Percentiles rank a stretch among this genome's conserved stretches.
phyloP scores from a whole-genome alignment of 2,797 vertebrate genomes.

The Acanthiza pusilla region DNA sequence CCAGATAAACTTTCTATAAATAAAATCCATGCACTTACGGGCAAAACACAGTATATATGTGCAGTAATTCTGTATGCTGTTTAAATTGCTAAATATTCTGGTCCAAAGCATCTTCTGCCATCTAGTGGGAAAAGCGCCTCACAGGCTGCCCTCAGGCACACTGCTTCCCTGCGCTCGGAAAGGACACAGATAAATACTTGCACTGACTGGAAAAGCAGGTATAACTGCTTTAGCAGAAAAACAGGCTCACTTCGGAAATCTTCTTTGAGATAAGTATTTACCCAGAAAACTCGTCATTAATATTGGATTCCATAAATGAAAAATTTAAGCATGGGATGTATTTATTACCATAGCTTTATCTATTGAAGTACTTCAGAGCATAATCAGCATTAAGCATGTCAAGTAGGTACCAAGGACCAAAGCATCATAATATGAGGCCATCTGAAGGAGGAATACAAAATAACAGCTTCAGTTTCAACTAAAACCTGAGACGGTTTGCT shows the following conservation, averaged over 20 bases:
- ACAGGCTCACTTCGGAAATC: neutral
- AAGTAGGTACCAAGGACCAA: neutral
- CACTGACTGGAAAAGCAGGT: neutral
- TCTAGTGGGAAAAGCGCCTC: slow-evolving; percentile 15
- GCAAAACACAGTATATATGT: neutral
- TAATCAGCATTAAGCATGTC: neutral
- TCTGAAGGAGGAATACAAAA: neutral
- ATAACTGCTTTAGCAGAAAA: neutral
- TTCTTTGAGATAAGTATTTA: neutral
- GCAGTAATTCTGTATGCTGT: neutral
- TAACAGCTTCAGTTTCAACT: neutral
- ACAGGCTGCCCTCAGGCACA: neutral
- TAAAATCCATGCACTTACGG: neutral
- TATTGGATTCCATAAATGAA: neutral
- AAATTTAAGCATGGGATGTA: neutral
- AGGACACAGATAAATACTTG: neutral
- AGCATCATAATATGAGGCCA: neutral
- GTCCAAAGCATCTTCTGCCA: slow-evolving; percentile 55
- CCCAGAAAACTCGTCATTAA: neutral
- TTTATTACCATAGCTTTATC: neutral
- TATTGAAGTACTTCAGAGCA: neutral
- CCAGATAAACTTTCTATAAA: neutral
- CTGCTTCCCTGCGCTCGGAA: neutral
- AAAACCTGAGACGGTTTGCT: neutral
- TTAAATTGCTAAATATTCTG: neutral